These are phyloP conservation scores for Vicugna pacos DNA, from an alignment of 2,113 vertebrate species.

Conservation along the genomic window DNA sequence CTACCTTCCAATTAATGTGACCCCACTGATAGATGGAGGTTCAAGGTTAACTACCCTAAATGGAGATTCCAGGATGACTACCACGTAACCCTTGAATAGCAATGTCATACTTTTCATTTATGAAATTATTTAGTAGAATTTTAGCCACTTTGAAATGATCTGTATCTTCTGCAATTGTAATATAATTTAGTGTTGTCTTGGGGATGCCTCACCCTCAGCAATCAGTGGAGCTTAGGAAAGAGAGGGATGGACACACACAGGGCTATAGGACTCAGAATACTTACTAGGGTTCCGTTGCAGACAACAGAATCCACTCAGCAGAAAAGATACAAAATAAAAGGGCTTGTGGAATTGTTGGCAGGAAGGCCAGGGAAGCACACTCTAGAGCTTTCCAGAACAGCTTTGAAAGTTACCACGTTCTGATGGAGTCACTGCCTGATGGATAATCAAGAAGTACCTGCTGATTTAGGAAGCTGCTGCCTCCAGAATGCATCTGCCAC, in stretches of 20 bases:
- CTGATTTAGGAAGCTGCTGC: background rate
- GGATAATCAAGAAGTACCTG: background rate
- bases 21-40: slow-evolving; percentile 24
- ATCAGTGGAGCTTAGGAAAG: background rate
- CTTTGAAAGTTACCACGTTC: background rate
- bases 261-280: background rate
- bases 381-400: background rate
- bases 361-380: background rate
- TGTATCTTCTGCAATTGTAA: background rate
- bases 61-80: slow-evolving; percentile 58
- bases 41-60: slow-evolving; percentile 33
- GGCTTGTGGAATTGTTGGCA: background rate
- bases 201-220: background rate
- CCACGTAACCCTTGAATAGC: slow-evolving; percentile 28
- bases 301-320: background rate
- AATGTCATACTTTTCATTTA: background rate
- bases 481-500: background rate
- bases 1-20: slow-evolving; percentile 70
- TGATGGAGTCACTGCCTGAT: background rate
- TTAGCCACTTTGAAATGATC: background rate
- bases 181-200: background rate
- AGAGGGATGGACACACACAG: background rate
- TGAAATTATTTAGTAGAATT: background rate
- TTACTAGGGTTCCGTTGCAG: background rate
- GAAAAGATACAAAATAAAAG: background rate